These are phyloP conservation scores for Antigone vipio DNA, from an alignment of 2,113 vertebrate genomes.

Conservation along the genomic window DNA sequence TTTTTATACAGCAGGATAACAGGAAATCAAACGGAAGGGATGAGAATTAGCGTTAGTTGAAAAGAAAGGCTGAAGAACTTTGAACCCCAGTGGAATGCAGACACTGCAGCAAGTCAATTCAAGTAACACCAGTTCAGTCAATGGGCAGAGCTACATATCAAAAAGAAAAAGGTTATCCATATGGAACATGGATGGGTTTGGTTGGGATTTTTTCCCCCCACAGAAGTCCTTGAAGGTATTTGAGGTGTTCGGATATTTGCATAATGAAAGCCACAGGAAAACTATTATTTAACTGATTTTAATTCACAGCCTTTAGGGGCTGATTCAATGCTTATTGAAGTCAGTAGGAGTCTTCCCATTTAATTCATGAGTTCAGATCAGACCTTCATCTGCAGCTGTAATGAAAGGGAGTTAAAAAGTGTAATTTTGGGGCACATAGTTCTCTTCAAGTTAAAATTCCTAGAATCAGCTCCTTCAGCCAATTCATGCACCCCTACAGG, in stretches of 20 bases:
- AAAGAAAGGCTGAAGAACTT: neutral
- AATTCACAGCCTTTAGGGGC: conserved; percentile 2
- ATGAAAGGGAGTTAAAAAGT: neutral
- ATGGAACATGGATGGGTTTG: neutral
- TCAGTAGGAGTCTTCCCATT: conserved; percentile 3
- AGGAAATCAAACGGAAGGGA: neutral
- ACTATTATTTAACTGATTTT: conserved; percentile 6
- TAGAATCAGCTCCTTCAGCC: neutral
- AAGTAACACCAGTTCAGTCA: neutral
- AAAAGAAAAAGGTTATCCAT: neutral
- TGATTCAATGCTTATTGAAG: conserved; percentile 20
- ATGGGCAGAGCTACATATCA: neutral
- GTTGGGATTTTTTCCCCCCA: neutral
- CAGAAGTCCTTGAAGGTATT: neutral
- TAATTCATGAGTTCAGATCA: conserved; percentile 20
- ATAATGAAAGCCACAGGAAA: conserved; percentile 41
- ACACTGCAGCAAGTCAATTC: neutral
- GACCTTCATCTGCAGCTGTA: neutral
- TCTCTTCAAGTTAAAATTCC: neutral
- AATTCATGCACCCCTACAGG: neutral
- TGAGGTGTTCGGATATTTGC: neutral
- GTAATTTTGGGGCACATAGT: neutral
- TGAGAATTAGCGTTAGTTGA: neutral
- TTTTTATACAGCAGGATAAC: neutral
- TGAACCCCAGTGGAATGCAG: neutral